phyloP scores from a whole-genome alignment of 2,888 invertebrate genomes.

The Cacoxenus indagator region DNA sequence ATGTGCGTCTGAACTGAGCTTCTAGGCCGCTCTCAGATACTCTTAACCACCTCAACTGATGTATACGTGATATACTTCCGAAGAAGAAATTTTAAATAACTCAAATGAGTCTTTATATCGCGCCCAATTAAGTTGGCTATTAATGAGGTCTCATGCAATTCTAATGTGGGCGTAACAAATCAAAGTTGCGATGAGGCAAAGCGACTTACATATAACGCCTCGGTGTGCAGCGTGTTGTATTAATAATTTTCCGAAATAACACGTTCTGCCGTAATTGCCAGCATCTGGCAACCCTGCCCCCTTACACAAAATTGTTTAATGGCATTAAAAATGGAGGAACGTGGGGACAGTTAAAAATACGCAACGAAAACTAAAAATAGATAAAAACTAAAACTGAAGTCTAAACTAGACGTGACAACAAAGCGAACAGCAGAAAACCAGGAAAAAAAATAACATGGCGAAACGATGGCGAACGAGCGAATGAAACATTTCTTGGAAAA shows the following conservation, averaged over 20 bases:
- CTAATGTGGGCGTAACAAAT: no score
- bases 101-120: no score
- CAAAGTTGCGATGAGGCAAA: neutral
- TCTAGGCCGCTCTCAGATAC: no score
- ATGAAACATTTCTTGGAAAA: neutral
- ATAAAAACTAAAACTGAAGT: neutral
- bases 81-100: no score
- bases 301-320: neutral
- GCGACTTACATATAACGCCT: neutral
- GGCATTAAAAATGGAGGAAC: neutral
- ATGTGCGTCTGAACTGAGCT: no score
- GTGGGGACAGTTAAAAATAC: neutral
- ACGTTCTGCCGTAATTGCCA: neutral
- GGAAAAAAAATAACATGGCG: conserved; percentile 21
- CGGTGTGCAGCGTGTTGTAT: neutral
- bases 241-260: conserved; percentile 1
- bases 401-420: neutral
- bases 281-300: neutral
- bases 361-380: neutral
- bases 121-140: no score
- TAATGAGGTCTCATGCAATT: no score
- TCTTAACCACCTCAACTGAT: no score
- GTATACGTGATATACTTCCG: no score
- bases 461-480: neutral
- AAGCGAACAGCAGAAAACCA: neutral